Evolutionary conservation across 2,797 vertebrate species (phyloP), one percentile per base, ranked within the genome.

Genomic region (Huso huso): DNA sequence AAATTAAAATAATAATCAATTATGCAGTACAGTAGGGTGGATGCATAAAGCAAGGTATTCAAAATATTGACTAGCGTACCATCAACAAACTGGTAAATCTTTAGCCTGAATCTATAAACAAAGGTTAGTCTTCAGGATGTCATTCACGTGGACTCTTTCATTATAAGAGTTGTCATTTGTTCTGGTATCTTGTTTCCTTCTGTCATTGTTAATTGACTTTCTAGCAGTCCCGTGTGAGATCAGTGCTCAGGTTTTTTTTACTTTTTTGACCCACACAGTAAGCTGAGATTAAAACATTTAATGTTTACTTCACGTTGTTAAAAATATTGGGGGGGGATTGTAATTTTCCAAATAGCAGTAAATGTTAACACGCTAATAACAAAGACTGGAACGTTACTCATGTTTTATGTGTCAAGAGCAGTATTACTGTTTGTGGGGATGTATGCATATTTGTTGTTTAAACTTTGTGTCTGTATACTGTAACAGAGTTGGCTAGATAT

Each of bases 401-500:
- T 71, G 64, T 23, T 73, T 68, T 72, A 60, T 37, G 37, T 37
- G 37, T 37, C 37, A 37, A 37, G 37, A 37, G 37, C 37, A 67
- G 73, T 68, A 37, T 37, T 37, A 69, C 73, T 48, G 57, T 76
- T 64, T 76, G 62, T 74, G 81, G 75, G 71, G 78, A 78, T 74
- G 81, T 70, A 80, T 37, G 67, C 48, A 68, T 82, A 68, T 78
- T 81, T 78, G 76, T 73, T 83, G 72, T 81, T 86, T 83, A 80
- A 82, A 78, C 75, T 72, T 83, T 37, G 37, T 80, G 77, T 79
- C 79, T 84, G 72, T 87, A 77, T 88, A 81, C 84, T 83, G 77
- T 86, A 82, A 79, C 74, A 83, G 77, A 87, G 71, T 85, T 81
- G 74, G 75, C 79, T 86, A 79, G 77, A 78, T 90, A 89, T 89